phyloP scores from a whole-genome alignment of 1,140 invertebrate species.

The Galleria mellonella region DNA sequence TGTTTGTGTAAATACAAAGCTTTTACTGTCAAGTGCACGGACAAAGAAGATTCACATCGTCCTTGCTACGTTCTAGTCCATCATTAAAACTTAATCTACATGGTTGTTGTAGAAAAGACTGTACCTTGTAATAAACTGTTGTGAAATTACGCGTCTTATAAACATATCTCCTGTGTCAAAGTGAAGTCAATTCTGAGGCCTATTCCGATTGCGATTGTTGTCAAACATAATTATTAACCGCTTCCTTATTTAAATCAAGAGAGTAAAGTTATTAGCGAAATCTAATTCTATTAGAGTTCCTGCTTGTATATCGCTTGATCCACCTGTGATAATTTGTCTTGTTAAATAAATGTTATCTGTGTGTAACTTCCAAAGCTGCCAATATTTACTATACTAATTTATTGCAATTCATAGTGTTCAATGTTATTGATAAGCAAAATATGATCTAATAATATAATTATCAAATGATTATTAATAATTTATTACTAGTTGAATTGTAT shows the following conservation, averaged over 20 bases:
- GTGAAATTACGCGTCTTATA: conserved; percentile 29
- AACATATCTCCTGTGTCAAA: conserved; percentile 48
- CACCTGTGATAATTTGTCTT: conserved; percentile 65
- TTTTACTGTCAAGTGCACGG: conserved; percentile 70
- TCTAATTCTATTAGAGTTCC: conserved; percentile 58
- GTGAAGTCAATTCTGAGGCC: conserved; percentile 60
- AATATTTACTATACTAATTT: conserved; percentile 29
- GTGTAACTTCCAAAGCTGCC: conserved; percentile 40
- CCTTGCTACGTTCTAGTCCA: conserved; percentile 29
- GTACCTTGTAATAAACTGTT: conserved; percentile 30
- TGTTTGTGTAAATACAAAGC: conserved; percentile 73
- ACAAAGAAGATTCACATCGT: conserved; percentile 60
- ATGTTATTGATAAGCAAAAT: conserved; percentile 17
- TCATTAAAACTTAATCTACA: conserved; percentile 34
- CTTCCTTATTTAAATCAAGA: conserved; percentile 26
- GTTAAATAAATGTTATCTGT: conserved; percentile 42
- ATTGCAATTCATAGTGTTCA: conserved; percentile 33
- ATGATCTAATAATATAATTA: conserved; percentile 9
- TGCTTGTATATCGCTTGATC: conserved; percentile 62
- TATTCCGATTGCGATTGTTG: conserved; percentile 35
- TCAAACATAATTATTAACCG: conserved; percentile 14
- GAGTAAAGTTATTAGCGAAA: conserved; percentile 18
- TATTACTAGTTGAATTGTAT: neutral
- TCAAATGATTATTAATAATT: conserved; percentile 1
- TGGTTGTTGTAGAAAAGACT: conserved; percentile 38